Evolutionary conservation across 1,140 invertebrate genomes (phyloP).

Genomic region (Zaprionus nigranus): DNA sequence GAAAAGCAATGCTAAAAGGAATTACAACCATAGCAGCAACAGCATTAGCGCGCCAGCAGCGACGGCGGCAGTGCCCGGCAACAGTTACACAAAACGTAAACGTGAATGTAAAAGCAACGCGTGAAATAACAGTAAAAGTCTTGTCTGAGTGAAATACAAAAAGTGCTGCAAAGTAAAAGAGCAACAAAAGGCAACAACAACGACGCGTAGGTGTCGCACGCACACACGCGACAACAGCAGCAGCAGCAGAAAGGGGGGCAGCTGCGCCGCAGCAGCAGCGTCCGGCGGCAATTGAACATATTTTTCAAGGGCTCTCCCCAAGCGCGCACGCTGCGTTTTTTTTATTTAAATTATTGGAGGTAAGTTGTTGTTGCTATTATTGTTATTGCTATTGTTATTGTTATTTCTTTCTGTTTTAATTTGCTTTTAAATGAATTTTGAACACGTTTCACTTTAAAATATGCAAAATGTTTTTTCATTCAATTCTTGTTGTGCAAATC

Average conservation of each 20-base stretch:
- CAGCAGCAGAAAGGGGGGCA: slow-evolving; percentile 2
- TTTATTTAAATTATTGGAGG: slow-evolving; percentile 55
- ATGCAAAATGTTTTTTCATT: slow-evolving; percentile 27
- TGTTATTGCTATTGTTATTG: slow-evolving; percentile 9
- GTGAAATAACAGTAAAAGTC: slow-evolving; percentile 59
- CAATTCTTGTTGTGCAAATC: slow-evolving; percentile 22
- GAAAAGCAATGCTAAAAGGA: slow-evolving; percentile 76
- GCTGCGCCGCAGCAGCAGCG: slow-evolving; percentile 11
- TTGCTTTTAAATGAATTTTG: slow-evolving; percentile 44
- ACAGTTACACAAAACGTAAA: slow-evolving; percentile 28
- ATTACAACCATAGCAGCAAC: slow-evolving; percentile 55
- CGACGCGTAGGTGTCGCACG: slow-evolving; percentile 41
- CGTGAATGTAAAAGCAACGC: slow-evolving; percentile 22
- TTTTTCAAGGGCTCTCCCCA: slow-evolving; percentile 49
- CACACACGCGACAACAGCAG: slow-evolving; percentile 18
- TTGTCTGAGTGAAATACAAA: slow-evolving; percentile 10
- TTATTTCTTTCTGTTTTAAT: slow-evolving; percentile 32
- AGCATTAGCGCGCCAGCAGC: slow-evolving; percentile 20
- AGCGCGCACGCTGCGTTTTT: slow-evolving; percentile 40
- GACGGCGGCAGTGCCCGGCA: slow-evolving; percentile 25
- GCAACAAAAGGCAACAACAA: slow-evolving; percentile 28
- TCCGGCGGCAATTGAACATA: slow-evolving; percentile 30
- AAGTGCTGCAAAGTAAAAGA: slow-evolving; percentile 11
- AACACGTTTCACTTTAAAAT: slow-evolving; percentile 41
- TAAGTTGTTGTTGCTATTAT: slow-evolving; percentile 22